Percentiles rank a stretch among this genome's conserved stretches.
Conservation (phyloP, 92 coral and sea anemone species). For the Muricea muricata region DNA sequence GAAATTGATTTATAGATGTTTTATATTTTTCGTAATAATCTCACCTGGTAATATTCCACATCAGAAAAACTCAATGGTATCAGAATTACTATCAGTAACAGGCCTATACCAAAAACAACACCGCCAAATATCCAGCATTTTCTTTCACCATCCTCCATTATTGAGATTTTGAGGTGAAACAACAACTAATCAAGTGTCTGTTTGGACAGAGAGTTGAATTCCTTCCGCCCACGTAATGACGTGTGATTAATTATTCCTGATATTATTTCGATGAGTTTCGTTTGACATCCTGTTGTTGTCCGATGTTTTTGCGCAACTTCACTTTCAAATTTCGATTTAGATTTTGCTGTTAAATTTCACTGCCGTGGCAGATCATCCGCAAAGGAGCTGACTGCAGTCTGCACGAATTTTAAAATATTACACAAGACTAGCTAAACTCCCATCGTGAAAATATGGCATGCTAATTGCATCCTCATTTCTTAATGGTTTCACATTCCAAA, state of each 20-base stretch:
- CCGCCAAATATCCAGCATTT: neutral
- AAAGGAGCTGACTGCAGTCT: too few relatives aligned
- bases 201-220: neutral
- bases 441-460: too few relatives aligned
- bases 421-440: too few relatives aligned
- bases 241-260: too few relatives aligned
- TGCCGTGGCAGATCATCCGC: too few relatives aligned
- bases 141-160: neutral
- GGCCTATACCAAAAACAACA: slow-evolving; percentile 35
- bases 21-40: neutral
- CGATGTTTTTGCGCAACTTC: neutral
- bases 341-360: too few relatives aligned
- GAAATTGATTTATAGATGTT: too few relatives aligned
- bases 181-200: neutral
- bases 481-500: too few relatives aligned
- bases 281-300: neutral
- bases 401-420: too few relatives aligned
- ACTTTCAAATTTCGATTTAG: neutral
- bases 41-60: slow-evolving; percentile 84
- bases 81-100: slow-evolving; percentile 54
- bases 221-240: neutral
- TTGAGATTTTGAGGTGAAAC: neutral
- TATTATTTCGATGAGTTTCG: neutral
- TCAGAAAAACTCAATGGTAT: slow-evolving; percentile 74
- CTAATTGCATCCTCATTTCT: too few relatives aligned